Evolutionary conservation across 2,888 invertebrate species (phyloP), one percentile per base, ranked within the genome.

Genomic region (Cabera pusaria): DNA sequence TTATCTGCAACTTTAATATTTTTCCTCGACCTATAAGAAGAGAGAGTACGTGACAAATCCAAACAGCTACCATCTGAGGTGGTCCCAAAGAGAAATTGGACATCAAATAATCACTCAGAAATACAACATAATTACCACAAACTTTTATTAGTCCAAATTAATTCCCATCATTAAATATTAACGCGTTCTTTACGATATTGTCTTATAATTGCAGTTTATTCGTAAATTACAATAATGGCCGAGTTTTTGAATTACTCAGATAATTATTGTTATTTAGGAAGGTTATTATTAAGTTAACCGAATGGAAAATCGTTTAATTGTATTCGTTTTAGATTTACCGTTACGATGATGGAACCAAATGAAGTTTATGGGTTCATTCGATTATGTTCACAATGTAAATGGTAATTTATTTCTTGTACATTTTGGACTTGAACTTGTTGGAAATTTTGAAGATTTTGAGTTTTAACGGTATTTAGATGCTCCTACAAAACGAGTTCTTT

Each of bases 211-310:
- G 28, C 33, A 40, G 24, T 33, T 31, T 35, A 35, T 10, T 20
- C 22, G 22, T 23, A 36, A 27, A 32, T 32, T 42, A 32, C 31
- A 20, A 16, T 33, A 31, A 33, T 32, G 17, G 22, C 9, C 18
- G 20, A 19, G 24, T 18, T 33, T 39, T 25, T 28, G 44, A 29
- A 40, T 53, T 53, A 50, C 23, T 10, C 12, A 34, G 6, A 6
- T 52, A 54, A 57, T 55, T 51, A 54, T 52, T 38, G 52, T 44
- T 49, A 54, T 51, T 56, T 54, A n/a, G 45, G 21, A 43, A 28
- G 14, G 9, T 38, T 33, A 31, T 48, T 52, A 56, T 43, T 25
- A 45, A 26, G 41, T 41, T 51, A 50, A 55, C 49, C 44, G 42
- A 33, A 24, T 35, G 40, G 42, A 48, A 48, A 52, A 53, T 45